Base-by-base conservation (phyloP, 2,888 invertebrate genomes). In the Oligia strigilis region DNA sequence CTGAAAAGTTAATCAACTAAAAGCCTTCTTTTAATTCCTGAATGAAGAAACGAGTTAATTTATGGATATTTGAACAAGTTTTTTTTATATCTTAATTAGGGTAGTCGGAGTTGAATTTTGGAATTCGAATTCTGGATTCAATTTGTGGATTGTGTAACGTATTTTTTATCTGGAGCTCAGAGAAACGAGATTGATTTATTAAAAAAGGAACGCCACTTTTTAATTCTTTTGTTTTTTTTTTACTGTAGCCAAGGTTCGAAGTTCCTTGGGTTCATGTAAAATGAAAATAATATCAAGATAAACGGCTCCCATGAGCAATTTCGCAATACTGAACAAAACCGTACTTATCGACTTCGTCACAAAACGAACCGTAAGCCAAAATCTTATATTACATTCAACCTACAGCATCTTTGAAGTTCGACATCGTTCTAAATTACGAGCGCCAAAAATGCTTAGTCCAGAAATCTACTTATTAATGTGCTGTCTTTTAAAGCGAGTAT, bases 1-100 rank as follows among this genome's bases (percentile, higher is more conserved):
- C 92, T 95, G 94, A 95, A 95, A 96, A 95, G 94, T 96, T 97
- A 96, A 97, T 96, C 96, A 95, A 94, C 94, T 96, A 96, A 97
- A 95, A 96, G 95, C 93, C 92, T 94, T 95, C 93, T 94, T 95
- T 94, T 86, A 92, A 92, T 93, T 93, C 87, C 90, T 84, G 91
- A 93, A 94, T 94, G 94, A 95, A 95, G 93, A 93, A 95, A 94
- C 92, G 93, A 94, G 95, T 95, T 95, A 95, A 95, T 95, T 95
- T 95, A 94, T 94, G 90, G 92, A 89, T 91, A 93, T 94, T 92
- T 94, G 93, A 93, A 94, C 92, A 89, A 92, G 92, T 83, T 92
- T 78, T 82, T 94, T 94, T 92, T 92, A 90, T 92, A 84, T 89
- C 92, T 92, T 94, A 93, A 95, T 94, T 94, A 93, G 92, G 90